Evolutionary conservation across 1,140 invertebrate genomes (phyloP).

Genomic region (Helicoverpa armigera): DNA sequence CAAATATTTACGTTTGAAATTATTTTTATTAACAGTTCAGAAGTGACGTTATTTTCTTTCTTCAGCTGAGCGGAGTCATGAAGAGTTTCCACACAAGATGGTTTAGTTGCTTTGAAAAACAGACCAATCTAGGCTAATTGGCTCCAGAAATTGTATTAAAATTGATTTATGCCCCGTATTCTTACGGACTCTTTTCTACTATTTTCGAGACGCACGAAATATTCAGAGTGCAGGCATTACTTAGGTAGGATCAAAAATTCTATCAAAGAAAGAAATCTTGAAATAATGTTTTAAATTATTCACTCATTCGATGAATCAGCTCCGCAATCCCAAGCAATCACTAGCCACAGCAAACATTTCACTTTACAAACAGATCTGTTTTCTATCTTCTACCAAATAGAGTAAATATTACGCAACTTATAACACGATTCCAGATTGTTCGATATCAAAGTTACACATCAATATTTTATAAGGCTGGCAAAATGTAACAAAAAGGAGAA

Average conservation of each 20-base stretch:
- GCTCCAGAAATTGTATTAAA: too few relatives aligned
- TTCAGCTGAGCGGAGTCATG: not conserved
- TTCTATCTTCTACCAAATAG: not conserved
- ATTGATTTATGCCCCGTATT: too few relatives aligned
- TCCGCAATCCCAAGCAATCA: conserved; percentile 1
- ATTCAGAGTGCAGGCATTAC: too few relatives aligned
- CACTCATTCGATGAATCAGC: not conserved
- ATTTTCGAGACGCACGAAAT: too few relatives aligned
- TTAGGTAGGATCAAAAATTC: not conserved
- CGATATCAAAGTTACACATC: not conserved
- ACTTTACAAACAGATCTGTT: not conserved
- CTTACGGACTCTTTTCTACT: too few relatives aligned
- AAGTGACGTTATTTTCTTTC: not conserved
- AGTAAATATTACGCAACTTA: not conserved
- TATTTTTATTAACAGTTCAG: conserved; percentile 13
- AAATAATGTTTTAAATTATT: not conserved
- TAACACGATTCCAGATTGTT: not conserved
- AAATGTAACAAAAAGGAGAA: conserved; percentile 13
- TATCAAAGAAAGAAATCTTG: not conserved
- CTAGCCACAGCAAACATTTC: not conserved
- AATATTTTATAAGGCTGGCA: conserved; percentile 15
- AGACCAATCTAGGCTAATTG: too few relatives aligned
- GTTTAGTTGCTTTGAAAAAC: too few relatives aligned
- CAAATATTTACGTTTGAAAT: conserved; percentile 36
- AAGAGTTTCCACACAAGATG: too few relatives aligned